Conservation (phyloP, 2,888 invertebrate genomes). For the Agonum fuliginosum region DNA sequence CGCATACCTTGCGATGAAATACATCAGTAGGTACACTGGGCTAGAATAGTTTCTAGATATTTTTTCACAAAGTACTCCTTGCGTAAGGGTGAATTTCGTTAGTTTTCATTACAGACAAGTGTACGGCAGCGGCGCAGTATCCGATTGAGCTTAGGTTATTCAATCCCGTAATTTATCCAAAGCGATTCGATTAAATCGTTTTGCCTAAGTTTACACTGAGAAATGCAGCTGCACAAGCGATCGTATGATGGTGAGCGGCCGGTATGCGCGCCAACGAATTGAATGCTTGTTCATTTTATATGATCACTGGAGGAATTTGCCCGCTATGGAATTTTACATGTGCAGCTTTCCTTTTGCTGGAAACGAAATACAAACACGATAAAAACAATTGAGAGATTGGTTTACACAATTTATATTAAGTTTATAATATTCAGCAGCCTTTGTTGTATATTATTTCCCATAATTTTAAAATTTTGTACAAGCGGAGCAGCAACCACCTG, state of each 20-base stretch:
- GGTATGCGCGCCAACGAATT: conserved; percentile 36
- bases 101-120: conserved; percentile 47
- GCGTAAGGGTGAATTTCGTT: conserved; percentile 29
- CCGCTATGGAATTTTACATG: conserved; percentile 26
- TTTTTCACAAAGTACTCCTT: background rate
- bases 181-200: conserved; percentile 58
- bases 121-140: conserved; percentile 3
- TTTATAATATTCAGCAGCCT: too few species aligned
- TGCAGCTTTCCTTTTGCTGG: conserved; percentile 7
- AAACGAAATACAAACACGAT: background rate
- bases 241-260: conserved; percentile 13
- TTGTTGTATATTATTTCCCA: too few species aligned
- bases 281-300: conserved; percentile 52
- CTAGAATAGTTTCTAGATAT: background rate
- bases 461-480: too few species aligned
- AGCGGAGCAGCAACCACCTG: too few species aligned
- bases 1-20: conserved; percentile 39
- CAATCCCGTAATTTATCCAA: conserved; percentile 58
- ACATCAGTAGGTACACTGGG: conserved; percentile 18
- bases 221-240: conserved; percentile 52
- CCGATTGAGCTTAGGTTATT: conserved; percentile 49
- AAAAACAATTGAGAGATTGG: too few species aligned
- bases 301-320: conserved; percentile 30
- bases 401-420: too few species aligned
- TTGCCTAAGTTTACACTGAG: conserved; percentile 47